Evolutionary conservation across 2,888 invertebrate genomes (phyloP), one percentile per base, ranked within the genome.

Genomic region (Drosophila paranaensis): DNA sequence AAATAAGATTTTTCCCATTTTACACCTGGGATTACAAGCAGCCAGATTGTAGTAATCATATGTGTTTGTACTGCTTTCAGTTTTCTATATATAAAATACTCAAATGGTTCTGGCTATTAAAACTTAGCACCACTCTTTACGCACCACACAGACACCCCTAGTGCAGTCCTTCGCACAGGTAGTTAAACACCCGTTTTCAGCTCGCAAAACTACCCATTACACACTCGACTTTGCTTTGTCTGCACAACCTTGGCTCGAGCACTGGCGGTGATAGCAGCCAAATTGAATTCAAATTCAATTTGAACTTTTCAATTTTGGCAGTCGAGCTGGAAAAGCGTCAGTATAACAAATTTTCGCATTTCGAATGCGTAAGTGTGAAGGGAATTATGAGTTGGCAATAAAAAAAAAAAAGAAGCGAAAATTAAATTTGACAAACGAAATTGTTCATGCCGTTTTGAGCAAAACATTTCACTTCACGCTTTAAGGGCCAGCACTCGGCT

Each of bases 201-300:
- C 65, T 57, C 60, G 39, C 58, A 58, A 58, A 81, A 75, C 79
- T 83, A 74, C 79, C 82, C 82, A 84, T 88, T 85, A 83, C 80
- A 75, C 73, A 80, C 72, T 78, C 80, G 60, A 71, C 76, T 73
- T 63, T 55, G 54, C 43, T 14, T 56, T 35, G 56, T 45, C 81
- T 82, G 76, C 71, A 61, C 73, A 70, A 54, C 51, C 65, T 69
- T 54, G 60, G 71, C 60, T 70, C 65, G 63, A 74, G 63, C 57
- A 39, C 68, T 53, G 60, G 37, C 57, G 45, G 74, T 71, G 74
- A 70, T 78, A 77, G 57, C 76, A 82, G 71, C 77, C 66, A 92
- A 92, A 92, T 92, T 92, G 91, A 91, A 92, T 92, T 92, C 91
- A 91, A 92, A 92, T 92, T 92, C 90, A 92, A 92, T 92, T 92